Percentiles rank a stretch among this genome's conserved stretches.
These are phyloP conservation scores for Origma solitaria DNA, from an alignment of 2,113 vertebrate genomes.

Conservation along the genomic window DNA sequence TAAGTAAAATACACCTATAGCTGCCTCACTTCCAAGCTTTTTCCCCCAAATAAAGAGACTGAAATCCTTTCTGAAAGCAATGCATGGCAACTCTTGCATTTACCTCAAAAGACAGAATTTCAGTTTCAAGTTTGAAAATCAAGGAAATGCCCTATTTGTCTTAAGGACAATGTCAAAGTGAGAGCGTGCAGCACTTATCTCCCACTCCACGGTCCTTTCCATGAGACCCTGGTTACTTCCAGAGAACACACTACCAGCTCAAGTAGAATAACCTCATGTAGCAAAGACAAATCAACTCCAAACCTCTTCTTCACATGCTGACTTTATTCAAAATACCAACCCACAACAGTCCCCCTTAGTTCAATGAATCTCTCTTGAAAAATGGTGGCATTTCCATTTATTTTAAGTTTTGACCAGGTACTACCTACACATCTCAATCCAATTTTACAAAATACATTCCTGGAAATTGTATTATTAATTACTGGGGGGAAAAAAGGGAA, in stretches of 20 bases:
- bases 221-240: background rate
- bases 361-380: rapidly evolving
- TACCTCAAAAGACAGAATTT: background rate
- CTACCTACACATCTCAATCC: background rate
- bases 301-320: background rate
- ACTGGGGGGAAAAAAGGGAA: background rate
- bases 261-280: background rate
- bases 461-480: background rate
- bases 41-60: background rate
- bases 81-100: background rate
- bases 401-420: background rate
- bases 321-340: background rate
- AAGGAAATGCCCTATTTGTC: background rate
- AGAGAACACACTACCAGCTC: background rate
- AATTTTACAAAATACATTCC: background rate
- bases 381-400: background rate
- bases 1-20: background rate
- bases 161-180: background rate
- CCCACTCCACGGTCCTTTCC: background rate
- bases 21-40: background rate
- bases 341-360: background rate
- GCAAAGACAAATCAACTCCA: background rate
- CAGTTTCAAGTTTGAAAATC: background rate
- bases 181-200: background rate
- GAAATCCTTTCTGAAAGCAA: background rate